Conservation (phyloP, 2,888 invertebrate genomes). For the Pyrochroa serraticornis region DNA sequence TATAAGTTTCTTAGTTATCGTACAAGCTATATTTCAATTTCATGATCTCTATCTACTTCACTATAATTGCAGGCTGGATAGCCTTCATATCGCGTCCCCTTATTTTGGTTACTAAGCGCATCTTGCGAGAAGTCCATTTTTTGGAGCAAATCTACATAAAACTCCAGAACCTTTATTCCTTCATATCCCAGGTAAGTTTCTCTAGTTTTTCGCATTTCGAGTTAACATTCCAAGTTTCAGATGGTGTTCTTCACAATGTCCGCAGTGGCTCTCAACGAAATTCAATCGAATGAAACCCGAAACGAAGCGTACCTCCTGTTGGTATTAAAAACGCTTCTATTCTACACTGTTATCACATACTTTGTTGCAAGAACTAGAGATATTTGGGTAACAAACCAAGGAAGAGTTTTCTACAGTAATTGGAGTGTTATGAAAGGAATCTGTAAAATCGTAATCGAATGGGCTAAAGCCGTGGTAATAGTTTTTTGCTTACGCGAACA, state of each 20-base stretch:
- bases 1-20: too few species aligned
- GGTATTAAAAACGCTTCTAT: constrained; percentile 52
- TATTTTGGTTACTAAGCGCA: constrained; percentile 28
- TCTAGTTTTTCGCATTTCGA: constrained; percentile 19
- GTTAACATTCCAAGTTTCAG: constrained; percentile 39
- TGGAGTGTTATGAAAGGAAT: constrained; percentile 42
- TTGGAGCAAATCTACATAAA: constrained; percentile 52
- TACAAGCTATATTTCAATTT: too few species aligned
- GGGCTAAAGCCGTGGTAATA: constrained; percentile 72
- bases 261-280: constrained; percentile 41
- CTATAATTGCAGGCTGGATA: constrained; percentile 35
- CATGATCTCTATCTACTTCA: background rate
- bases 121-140: constrained; percentile 48
- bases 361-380: constrained; percentile 51
- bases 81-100: constrained; percentile 30
- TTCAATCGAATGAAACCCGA: constrained; percentile 29
- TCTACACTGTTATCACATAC: constrained; percentile 55
- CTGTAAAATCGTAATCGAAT: constrained; percentile 74
- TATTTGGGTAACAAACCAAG: constrained; percentile 41
- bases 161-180: constrained; percentile 50
- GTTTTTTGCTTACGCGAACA: constrained; percentile 73
- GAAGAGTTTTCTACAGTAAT: constrained; percentile 32
- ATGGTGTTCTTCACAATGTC: constrained; percentile 53
- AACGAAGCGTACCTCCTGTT: constrained; percentile 46
- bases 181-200: constrained; percentile 51